Evolutionary conservation across 2,113 vertebrate species (phyloP), one percentile per base, ranked within the genome.

Genomic region (Misgurnus anguillicaudatus): DNA sequence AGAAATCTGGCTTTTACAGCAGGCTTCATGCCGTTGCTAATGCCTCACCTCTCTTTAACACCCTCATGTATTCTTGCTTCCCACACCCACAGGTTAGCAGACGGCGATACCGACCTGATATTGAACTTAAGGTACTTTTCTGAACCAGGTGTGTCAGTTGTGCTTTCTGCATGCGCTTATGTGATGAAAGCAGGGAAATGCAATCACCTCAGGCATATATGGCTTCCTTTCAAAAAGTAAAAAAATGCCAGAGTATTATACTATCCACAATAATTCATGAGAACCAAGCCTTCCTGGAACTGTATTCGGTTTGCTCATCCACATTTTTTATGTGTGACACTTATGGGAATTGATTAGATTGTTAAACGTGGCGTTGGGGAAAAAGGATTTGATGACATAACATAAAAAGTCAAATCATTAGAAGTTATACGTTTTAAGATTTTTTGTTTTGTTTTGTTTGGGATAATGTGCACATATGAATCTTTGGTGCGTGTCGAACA

Each of bases 1-100:
- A 72, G 74, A 31, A 70, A 71, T 61, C 66, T 21, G 38, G 45
- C 79, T 83, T 79, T 76, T 58, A 73, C 82, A 79, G 70, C 75
- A 62, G 78, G 78, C 51, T 80, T 71, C 71, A 76, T 73, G 60
- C 81, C 76, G 36, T 55, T 65, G 77, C 62, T 78, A 53, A 75
- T 68, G 76, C 42, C 72, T 78, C 75, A 80, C 78, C 66, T 67
- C 48, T 45, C 16, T 57, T 14, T 24, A 38, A 79, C 69, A 42
- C 55, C n/a, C 5, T n/a, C 58, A 48, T 3, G 1, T 17, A 64
- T 53, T 67, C 79, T 57, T 21, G 14, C 11, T 73, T 73, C 14
- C 38, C 58, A 71, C 75, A 51, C 73, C 58, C 80, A 72, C 39
- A 47, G 36, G 58, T 1, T 16, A 58, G 14, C 38, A 73, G n/a